A percentile compares a stretch with the other conserved stretches of the same genome.
phyloP scores from a whole-genome alignment of 2,797 vertebrate species.

The Odontamblyopus rebecca region DNA sequence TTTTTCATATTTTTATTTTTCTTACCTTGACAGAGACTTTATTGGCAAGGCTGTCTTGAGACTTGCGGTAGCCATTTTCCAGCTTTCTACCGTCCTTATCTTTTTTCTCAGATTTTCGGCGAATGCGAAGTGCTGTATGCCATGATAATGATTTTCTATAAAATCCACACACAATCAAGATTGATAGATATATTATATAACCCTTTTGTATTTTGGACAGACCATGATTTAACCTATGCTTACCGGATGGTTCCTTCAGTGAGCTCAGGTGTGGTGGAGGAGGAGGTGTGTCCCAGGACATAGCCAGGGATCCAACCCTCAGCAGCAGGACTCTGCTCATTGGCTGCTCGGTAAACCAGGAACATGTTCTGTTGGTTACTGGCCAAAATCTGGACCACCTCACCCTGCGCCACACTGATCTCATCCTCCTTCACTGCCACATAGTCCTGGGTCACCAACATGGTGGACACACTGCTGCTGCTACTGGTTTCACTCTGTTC shows the following conservation, averaged over 20 bases:
- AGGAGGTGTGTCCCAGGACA: slow-evolving; percentile 96
- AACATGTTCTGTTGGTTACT: slow-evolving; percentile 99
- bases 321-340: slow-evolving; percentile 95
- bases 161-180: not conserved
- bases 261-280: slow-evolving; percentile 87
- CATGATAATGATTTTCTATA: slow-evolving; percentile 95
- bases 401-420: slow-evolving; percentile 97
- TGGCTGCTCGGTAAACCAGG: slow-evolving; percentile 97
- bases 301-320: slow-evolving; percentile 99
- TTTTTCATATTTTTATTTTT: not conserved
- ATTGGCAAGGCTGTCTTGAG: slow-evolving; percentile 90
- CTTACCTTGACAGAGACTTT: slow-evolving; percentile 97
- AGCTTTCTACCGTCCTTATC: slow-evolving; percentile 94
- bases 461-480: slow-evolving; percentile 99
- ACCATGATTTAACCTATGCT: slow-evolving; percentile 46
- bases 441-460: slow-evolving; percentile 99
- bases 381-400: slow-evolving; percentile 98
- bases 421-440: slow-evolving; percentile 99
- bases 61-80: slow-evolving; percentile 95
- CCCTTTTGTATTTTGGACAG: not conserved
- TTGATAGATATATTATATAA: not conserved
- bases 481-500: slow-evolving; percentile 98
- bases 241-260: slow-evolving; percentile 97
- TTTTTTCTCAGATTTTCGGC: slow-evolving; percentile 96
- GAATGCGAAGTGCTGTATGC: slow-evolving; percentile 97